A percentile compares a stretch with the other conserved stretches of the same genome.
Evolutionary conservation across 2,113 vertebrate genomes (phyloP).

Genomic region (Macquaria ambigua): DNA sequence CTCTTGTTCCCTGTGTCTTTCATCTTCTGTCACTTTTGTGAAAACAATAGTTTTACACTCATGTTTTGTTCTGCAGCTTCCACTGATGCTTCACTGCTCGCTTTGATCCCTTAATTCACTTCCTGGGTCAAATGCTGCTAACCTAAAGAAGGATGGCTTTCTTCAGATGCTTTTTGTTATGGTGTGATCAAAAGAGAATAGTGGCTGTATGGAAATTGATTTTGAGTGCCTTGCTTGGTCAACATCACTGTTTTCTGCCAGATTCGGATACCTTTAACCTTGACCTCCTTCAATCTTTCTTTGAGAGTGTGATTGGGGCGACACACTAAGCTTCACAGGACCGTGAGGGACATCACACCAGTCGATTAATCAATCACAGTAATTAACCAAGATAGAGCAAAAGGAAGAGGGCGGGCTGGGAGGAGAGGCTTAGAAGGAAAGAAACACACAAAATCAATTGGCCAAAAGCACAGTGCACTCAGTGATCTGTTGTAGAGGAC

Average conservation of each 20-base stretch:
- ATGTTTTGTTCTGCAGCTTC: constrained; percentile 2
- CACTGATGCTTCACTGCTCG: constrained; percentile 12
- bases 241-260: constrained; percentile 40
- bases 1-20: constrained; percentile 34
- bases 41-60: constrained; percentile 26
- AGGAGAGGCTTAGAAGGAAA: constrained; percentile 24
- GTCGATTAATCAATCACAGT: constrained; percentile 69
- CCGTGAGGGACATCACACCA: constrained; percentile 13
- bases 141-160: constrained; percentile 22
- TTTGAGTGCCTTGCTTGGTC: constrained; percentile 20
- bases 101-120: constrained; percentile 61
- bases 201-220: constrained; percentile 24
- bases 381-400: constrained; percentile 65
- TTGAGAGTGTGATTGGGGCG: constrained; percentile 21
- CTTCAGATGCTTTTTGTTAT: constrained; percentile 38
- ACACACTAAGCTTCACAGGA: constrained; percentile 24
- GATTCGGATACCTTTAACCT: constrained; percentile 32
- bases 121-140: constrained; percentile 48
- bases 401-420: constrained; percentile 27
- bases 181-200: constrained; percentile 62
- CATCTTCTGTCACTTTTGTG: constrained; percentile 29
- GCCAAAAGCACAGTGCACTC: constrained; percentile 40
- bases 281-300: constrained; percentile 33
- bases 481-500: constrained; percentile 51
- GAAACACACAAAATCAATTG: constrained; percentile 53